Evolutionary conservation across 2,888 invertebrate species (phyloP).

Genomic region (Ditylenchus weischeri): DNA sequence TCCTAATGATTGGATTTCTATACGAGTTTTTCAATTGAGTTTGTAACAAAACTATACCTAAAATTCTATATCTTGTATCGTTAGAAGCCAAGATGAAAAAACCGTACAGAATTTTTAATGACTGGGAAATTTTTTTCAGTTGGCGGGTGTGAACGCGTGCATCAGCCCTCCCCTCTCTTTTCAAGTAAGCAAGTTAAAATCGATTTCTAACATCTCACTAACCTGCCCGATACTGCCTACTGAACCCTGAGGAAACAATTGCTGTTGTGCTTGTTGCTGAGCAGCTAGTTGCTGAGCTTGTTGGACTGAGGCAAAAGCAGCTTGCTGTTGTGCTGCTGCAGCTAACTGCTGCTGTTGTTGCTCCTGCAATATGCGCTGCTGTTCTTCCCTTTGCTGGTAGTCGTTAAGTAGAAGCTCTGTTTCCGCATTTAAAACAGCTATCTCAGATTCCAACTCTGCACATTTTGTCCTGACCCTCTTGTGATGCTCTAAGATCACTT

Average conservation of each 20-base stretch:
- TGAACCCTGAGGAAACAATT: neutral
- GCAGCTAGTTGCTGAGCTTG: slow-evolving; percentile 18
- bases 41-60: too few relatives aligned
- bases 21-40: too few relatives aligned
- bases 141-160: too few relatives aligned
- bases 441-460: slow-evolving; percentile 24
- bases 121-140: too few relatives aligned
- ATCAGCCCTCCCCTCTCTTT: too few relatives aligned
- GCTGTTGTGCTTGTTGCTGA: slow-evolving; percentile 21
- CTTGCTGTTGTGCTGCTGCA: slow-evolving; percentile 23
- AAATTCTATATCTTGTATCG: too few relatives aligned
- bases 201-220: too few relatives aligned
- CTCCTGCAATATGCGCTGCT: slow-evolving; percentile 16
- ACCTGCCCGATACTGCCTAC: too few relatives aligned
- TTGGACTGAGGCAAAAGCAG: slow-evolving; percentile 8
- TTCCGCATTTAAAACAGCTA: slow-evolving; percentile 21
- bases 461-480: slow-evolving; percentile 27
- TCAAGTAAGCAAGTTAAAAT: too few relatives aligned
- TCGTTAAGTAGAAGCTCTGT: slow-evolving; percentile 16
- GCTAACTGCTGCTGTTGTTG: slow-evolving; percentile 23
- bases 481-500: slow-evolving; percentile 42
- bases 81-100: too few relatives aligned
- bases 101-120: too few relatives aligned
- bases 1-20: too few relatives aligned
- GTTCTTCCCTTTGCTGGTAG: slow-evolving; percentile 23